Conservation (phyloP, 2,113 vertebrate genomes). For the Alexandromys fortis region DNA sequence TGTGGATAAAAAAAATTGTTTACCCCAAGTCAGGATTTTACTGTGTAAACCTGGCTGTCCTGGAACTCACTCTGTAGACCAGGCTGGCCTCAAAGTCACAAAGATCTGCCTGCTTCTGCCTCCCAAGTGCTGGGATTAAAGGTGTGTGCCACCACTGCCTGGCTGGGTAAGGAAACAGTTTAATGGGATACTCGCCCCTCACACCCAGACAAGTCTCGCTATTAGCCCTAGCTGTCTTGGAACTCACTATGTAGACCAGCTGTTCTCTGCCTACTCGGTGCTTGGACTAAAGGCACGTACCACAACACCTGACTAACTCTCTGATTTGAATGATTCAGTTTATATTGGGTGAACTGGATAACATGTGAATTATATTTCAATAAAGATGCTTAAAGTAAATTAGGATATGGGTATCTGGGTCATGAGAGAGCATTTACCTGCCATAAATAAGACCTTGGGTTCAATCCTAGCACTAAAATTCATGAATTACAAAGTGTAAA, state of each 20-base stretch:
- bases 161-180: background rate
- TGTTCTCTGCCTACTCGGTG: background rate
- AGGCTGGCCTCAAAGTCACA: background rate
- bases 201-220: background rate
- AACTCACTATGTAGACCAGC: background rate
- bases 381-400: background rate
- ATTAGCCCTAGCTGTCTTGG: background rate
- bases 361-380: background rate
- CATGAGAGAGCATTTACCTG: background rate
- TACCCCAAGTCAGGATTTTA: background rate
- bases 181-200: background rate
- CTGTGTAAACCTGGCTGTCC: background rate
- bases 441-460: background rate
- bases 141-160: background rate
- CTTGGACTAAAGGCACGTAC: background rate
- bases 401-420: background rate
- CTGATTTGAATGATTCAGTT: background rate
- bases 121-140: background rate
- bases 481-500: background rate
- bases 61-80: background rate
- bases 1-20: background rate
- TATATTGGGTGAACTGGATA: background rate
- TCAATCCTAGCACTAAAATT: background rate
- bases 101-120: background rate
- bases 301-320: too few species aligned